phyloP scores from a whole-genome alignment of 2,113 vertebrate genomes.

The Alosa alosa region DNA sequence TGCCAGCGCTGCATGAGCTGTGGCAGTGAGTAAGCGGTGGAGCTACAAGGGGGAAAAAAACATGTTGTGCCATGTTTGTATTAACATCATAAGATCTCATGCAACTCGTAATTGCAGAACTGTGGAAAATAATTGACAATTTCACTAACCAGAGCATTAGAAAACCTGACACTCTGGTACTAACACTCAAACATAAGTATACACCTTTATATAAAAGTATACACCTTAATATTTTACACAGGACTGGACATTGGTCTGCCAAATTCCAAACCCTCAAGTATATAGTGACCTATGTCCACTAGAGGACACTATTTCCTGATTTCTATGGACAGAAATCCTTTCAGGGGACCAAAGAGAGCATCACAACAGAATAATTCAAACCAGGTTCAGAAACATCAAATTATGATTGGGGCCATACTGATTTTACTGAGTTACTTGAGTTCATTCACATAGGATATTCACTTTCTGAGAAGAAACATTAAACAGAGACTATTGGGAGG shows the following conservation, averaged over 20 bases:
- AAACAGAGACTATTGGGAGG: conserved; percentile 18
- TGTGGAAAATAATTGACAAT: neutral
- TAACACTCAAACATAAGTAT: neutral
- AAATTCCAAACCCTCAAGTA: neutral
- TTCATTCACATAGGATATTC: neutral
- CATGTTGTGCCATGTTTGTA: neutral
- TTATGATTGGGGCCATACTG: neutral
- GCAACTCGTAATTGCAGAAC: neutral
- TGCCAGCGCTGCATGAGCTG: neutral
- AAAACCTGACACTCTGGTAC: neutral
- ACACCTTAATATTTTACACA: neutral
- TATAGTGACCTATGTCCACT: conserved; percentile 11
- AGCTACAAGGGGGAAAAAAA: neutral
- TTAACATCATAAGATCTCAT: neutral
- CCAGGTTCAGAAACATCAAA: neutral
- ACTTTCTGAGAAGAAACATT: conserved; percentile 4
- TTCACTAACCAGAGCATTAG: neutral
- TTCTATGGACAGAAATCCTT: neutral
- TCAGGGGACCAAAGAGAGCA: neutral
- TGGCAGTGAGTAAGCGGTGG: neutral
- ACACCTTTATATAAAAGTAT: neutral
- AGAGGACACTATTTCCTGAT: conserved; percentile 35
- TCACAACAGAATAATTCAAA: conserved; percentile 5
- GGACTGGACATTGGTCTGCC: neutral
- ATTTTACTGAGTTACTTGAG: neutral